Base-by-base conservation (phyloP, 2,888 invertebrate genomes). In the Acrobasis suavella region DNA sequence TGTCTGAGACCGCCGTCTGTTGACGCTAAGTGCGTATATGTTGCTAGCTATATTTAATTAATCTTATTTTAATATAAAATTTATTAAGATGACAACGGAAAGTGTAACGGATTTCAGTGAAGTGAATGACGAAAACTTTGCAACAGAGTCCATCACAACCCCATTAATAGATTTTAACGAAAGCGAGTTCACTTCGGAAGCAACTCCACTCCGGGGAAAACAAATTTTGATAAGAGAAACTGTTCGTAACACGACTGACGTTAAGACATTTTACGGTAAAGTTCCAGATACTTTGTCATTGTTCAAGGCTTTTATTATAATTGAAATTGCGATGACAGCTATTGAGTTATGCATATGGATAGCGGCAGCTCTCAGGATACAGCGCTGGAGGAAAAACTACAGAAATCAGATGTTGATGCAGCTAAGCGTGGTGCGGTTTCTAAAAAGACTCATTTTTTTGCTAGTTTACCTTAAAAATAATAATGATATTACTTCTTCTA, bases 351-450 rank as follows among this genome's bases (percentile, higher is more conserved):
- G 80, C 39, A 72, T 91, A 72, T 83, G 86, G 70, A 71, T 83
- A 17, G 62, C 76, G 54, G 87, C 89, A 77, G 86, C 83, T 76
- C 72, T 80, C n/a, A 86, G 82, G 65, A 81, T 88, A 70, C 75
- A 76, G 32, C 76, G 83, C n/a, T 91, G 90, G 90, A 82, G 85
- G 67, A 84, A 74, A 68, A 91, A 91, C 69, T 90, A 88, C 67
- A 86, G 91, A 69, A 91, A 91, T 69, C 91, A 90, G 78, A 88
- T 91, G 89, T 72, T 91, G 67, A 81, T 89, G 81, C 90, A 91
- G 72, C 72, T 91, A 61, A 89, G 87, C 69, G 71, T 86, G 9
- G 84, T 85, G 7, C 80, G 90, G 14, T 85, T 91, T 65, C 60
- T 89, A 8, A 88, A 89, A 74, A 81, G 89, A 69, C 64, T 88